Evolutionary conservation across 53 echinoderm and acorn worm genomes (phyloP).

Genomic region (Astropecten irregularis): DNA sequence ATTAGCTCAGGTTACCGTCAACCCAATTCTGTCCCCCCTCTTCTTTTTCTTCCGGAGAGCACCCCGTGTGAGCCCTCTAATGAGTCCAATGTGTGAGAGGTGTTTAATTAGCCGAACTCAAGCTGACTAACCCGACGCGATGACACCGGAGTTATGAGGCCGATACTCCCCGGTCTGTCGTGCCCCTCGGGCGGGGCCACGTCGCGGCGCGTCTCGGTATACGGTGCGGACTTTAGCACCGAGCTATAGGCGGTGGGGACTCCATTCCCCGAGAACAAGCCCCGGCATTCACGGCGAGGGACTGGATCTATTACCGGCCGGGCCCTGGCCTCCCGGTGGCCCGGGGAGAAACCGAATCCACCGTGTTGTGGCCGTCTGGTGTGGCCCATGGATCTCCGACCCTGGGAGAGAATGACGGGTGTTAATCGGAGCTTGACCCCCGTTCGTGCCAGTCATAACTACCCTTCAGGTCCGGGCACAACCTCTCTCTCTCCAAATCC

Average conservation of each 20-base stretch:
- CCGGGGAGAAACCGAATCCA: constrained; percentile 22
- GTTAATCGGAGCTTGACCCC: constrained; percentile 53
- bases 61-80: constrained; percentile 19
- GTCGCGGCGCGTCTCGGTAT: background rate
- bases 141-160: constrained; percentile 44
- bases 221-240: no score
- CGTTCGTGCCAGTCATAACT: background rate
- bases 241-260: no score
- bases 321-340: constrained; percentile 24
- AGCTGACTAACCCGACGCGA: constrained; percentile 15
- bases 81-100: constrained; percentile 47
- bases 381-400: constrained; percentile 33
- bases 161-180: constrained; percentile 26
- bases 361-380: constrained; percentile 41
- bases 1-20: no score
- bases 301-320: constrained; percentile 42
- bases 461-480: no score
- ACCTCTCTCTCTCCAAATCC: no score
- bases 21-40: no score
- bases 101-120: constrained; percentile 47
- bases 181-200: constrained; percentile 45
- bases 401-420: constrained; percentile 46
- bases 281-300: constrained; percentile 35
- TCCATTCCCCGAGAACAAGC: constrained; percentile 23
- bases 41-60: background rate